Evolutionary conservation across 2,113 vertebrate species (phyloP).

Genomic region (Myotis lucifugus): DNA sequence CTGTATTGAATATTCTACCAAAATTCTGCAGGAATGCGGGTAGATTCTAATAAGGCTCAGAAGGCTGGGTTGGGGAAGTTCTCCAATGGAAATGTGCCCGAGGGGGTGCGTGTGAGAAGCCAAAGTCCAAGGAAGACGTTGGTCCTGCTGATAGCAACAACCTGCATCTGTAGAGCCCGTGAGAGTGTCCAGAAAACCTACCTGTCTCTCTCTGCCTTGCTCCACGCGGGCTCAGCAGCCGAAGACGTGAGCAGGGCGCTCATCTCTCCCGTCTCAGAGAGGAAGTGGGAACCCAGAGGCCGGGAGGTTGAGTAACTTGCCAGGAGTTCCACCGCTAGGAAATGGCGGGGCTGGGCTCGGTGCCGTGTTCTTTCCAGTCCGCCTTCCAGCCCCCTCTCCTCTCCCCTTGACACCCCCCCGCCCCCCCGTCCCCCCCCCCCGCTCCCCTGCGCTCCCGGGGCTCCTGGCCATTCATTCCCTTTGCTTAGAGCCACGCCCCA

Average conservation of each 20-base stretch:
- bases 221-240: not conserved
- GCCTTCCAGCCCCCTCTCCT: not conserved
- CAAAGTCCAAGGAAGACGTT: too few relatives aligned
- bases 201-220: not conserved
- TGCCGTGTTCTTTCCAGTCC: not conserved
- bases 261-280: not conserved
- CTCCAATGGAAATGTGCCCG: not conserved
- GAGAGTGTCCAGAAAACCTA: not conserved
- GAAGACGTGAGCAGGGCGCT: not conserved
- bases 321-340: not conserved
- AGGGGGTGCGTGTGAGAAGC: not conserved
- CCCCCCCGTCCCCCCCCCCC: not conserved
- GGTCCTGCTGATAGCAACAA: not conserved
- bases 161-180: not conserved
- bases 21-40: not conserved
- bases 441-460: not conserved
- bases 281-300: not conserved
- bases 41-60: too few relatives aligned
- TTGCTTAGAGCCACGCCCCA: not conserved
- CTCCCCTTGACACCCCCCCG: too few relatives aligned
- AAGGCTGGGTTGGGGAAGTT: not conserved
- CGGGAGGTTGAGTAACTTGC: slow-evolving; percentile 6
- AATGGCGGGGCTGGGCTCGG: not conserved
- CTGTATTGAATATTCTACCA: not conserved
- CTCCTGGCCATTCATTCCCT: not conserved